phyloP scores from a whole-genome alignment of 2,797 vertebrate species.

The Lithobates pipiens region DNA sequence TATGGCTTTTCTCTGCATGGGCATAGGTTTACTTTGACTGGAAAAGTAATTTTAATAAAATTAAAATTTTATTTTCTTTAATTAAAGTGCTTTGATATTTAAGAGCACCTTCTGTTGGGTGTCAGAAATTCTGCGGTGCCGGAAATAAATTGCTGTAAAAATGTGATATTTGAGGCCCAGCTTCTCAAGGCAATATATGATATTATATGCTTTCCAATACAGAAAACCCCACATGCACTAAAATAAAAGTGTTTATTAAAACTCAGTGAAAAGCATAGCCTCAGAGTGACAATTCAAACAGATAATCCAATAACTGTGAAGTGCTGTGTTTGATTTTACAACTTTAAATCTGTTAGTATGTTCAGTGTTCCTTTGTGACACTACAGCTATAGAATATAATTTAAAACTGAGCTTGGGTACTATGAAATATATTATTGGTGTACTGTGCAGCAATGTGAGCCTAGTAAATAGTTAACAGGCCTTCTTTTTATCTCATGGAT shows the following conservation, averaged over 20 bases:
- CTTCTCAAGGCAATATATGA: background rate
- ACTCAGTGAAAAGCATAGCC: background rate
- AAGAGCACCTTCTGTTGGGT: background rate
- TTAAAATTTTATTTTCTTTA: background rate
- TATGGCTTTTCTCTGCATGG: too few relatives aligned
- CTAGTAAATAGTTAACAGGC: background rate
- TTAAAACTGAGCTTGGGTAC: background rate
- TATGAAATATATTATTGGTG: background rate
- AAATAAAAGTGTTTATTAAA: background rate
- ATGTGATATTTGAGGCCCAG: background rate
- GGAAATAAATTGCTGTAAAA: background rate
- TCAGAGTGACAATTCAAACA: conserved; percentile 1
- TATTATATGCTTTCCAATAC: background rate
- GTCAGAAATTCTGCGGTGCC: background rate
- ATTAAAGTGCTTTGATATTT: background rate
- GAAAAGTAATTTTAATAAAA: background rate
- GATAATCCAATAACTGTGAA: background rate
- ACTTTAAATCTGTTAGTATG: background rate
- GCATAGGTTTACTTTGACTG: too few relatives aligned
- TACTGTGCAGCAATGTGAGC: background rate
- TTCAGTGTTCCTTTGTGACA: background rate
- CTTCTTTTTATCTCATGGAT: background rate
- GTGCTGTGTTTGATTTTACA: background rate
- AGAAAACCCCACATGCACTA: background rate
- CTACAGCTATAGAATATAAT: background rate